phyloP scores from a whole-genome alignment of 2,113 vertebrate species.

The Canis aureus region DNA sequence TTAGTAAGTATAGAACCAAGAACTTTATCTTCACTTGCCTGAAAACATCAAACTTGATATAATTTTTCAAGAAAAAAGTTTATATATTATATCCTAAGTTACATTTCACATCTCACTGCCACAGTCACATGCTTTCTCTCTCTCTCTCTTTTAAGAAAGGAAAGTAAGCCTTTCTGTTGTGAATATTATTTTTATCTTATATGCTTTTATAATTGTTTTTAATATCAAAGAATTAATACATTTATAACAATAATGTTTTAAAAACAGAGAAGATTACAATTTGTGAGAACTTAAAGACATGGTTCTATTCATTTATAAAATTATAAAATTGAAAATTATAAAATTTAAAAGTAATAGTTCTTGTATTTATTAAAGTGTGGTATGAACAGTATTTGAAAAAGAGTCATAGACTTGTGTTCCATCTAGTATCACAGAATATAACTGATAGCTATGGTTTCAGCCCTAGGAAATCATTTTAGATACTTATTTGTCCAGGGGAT shows the following conservation, averaged over 20 bases:
- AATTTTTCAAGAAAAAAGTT: neutral
- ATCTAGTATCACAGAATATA: neutral
- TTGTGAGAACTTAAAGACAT: neutral
- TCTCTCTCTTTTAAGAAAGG: neutral
- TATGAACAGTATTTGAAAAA: neutral
- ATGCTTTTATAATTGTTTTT: neutral
- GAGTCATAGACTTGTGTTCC: neutral
- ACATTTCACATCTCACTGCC: neutral
- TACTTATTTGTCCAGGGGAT: slow-evolving; percentile 33
- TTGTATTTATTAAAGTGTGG: neutral
- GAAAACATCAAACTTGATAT: neutral
- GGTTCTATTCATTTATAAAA: neutral
- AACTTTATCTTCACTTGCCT: neutral
- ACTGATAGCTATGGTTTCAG: neutral
- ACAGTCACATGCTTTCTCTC: neutral
- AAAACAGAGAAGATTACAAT: neutral
- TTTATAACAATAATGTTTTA: neutral
- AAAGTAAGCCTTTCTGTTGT: neutral
- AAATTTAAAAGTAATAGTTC: neutral
- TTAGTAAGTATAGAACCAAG: neutral
- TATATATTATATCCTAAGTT: neutral
- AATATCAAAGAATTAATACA: neutral
- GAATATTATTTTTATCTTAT: neutral
- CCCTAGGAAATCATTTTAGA: neutral
- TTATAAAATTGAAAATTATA: neutral